A percentile compares a stretch with the other conserved stretches of the same genome.
These are phyloP conservation scores for Nyctereutes procyonoides DNA, from an alignment of 2,113 vertebrate genomes.

Conservation along the genomic window DNA sequence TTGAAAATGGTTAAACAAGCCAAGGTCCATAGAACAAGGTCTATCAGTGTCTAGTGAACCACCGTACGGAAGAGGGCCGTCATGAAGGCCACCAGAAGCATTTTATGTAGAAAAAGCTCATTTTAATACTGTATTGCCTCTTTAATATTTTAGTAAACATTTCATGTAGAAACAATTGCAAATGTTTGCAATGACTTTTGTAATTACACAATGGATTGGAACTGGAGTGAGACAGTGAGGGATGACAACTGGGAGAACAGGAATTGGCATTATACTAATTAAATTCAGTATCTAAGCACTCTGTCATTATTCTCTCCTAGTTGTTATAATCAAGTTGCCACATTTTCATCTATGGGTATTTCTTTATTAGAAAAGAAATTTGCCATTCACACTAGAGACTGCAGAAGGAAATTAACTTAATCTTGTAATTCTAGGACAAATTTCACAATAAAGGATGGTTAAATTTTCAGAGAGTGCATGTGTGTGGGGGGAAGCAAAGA, in stretches of 20 bases:
- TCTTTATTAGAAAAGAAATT: not conserved
- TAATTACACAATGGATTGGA: not conserved
- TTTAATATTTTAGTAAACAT: conserved; percentile 28
- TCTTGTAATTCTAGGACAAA: not conserved
- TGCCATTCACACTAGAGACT: not conserved
- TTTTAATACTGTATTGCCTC: not conserved
- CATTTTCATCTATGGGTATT: not conserved
- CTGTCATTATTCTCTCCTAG: not conserved
- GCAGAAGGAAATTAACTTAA: not conserved
- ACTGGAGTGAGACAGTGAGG: not conserved
- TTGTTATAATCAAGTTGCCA: conserved; percentile 34
- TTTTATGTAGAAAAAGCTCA: not conserved
- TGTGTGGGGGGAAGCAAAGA: not conserved
- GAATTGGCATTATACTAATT: conserved; percentile 26
- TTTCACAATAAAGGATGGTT: not conserved
- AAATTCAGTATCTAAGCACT: not conserved
- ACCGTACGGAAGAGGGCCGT: not conserved
- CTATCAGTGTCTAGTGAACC: not conserved
- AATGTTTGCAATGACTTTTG: conserved; percentile 32
- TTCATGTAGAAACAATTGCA: conserved; percentile 21
- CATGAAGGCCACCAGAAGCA: not conserved
- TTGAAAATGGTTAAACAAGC: not conserved
- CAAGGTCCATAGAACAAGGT: not conserved
- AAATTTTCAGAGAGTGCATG: not conserved
- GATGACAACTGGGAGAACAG: not conserved